These are phyloP conservation scores for Dendrocopos noguchii DNA, from an alignment of 2,113 vertebrate species.

Conservation along the genomic window DNA sequence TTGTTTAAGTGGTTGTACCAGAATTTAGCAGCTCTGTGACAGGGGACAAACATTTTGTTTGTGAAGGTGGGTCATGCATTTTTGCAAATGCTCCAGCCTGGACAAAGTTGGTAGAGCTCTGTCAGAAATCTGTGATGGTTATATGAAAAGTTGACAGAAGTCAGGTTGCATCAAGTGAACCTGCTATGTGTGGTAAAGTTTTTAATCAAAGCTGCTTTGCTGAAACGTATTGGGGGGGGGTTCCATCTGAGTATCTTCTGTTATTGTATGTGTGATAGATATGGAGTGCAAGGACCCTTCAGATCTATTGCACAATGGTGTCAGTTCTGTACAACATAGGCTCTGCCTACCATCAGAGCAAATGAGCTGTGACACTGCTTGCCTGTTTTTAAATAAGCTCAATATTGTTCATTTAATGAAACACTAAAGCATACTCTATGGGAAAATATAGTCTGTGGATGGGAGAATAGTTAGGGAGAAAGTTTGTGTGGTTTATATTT, in stretches of 20 bases:
- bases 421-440: neutral
- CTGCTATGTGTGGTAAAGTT: neutral
- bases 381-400: conserved; percentile 44
- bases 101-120: neutral
- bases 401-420: conserved; percentile 37
- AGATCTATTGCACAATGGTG: neutral
- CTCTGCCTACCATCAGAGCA: neutral
- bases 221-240: neutral
- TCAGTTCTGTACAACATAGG: neutral
- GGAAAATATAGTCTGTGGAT: conserved; percentile 6
- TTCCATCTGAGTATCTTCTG: neutral
- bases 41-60: neutral
- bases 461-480: neutral
- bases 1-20: neutral
- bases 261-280: neutral
- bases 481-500: neutral
- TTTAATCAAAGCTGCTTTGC: neutral
- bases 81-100: neutral
- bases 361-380: conserved; percentile 40
- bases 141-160: neutral
- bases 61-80: neutral
- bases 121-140: neutral
- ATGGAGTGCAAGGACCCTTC: neutral
- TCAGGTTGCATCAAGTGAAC: neutral
- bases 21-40: neutral